Conservation (phyloP, 2,797 vertebrate genomes). For the Arctocebus calabarensis region DNA sequence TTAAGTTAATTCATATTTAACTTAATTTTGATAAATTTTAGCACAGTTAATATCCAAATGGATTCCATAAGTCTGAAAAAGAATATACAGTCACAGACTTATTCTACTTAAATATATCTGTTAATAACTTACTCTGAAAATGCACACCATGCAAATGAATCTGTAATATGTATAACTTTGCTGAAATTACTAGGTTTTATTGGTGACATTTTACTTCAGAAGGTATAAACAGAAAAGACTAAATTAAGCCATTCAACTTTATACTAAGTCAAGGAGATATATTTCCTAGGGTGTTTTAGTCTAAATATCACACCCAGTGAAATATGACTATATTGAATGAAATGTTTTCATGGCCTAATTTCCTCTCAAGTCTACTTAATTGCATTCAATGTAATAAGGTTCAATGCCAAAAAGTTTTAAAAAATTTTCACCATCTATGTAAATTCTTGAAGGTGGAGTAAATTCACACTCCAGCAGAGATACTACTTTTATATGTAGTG, state of each 20-base stretch:
- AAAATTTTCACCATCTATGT: not conserved
- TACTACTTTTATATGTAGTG: not conserved
- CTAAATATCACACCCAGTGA: not conserved
- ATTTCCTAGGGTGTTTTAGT: not conserved
- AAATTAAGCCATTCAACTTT: not conserved
- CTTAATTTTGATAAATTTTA: slow-evolving; percentile 38
- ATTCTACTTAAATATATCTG: not conserved
- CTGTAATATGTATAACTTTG: not conserved
- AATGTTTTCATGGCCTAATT: not conserved
- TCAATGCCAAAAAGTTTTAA: not conserved
- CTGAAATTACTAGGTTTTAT: not conserved
- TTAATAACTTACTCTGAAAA: not conserved
- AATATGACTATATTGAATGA: not conserved
- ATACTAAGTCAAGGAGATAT: not conserved
- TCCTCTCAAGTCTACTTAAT: slow-evolving; percentile 29
- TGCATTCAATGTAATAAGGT: not conserved
- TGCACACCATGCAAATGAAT: not conserved
- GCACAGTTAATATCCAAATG: not conserved
- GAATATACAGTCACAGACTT: not conserved
- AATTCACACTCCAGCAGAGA: not conserved
- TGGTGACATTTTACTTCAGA: not conserved
- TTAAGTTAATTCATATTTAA: slow-evolving; percentile 35
- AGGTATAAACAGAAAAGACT: not conserved
- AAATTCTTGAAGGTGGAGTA: not conserved
- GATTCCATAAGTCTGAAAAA: not conserved